Percentiles rank a stretch among this genome's conserved stretches.
These are phyloP conservation scores for Anguilla pacifica DNA, from an alignment of 2,797 vertebrate genomes.

Conservation along the genomic window DNA sequence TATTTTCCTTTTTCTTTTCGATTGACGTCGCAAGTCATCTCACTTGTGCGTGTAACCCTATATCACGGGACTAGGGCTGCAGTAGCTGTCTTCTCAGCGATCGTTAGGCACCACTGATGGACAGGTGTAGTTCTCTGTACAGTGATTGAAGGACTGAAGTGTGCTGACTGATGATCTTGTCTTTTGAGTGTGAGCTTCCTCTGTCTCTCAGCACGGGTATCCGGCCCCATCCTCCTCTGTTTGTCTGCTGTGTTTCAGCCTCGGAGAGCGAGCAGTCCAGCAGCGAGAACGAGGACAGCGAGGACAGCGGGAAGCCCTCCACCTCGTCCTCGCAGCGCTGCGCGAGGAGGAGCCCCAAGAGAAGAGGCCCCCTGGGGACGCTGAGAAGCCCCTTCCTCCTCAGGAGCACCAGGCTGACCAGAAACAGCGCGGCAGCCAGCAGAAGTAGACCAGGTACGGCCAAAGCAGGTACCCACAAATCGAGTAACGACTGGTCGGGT, in stretches of 20 bases:
- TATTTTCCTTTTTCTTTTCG: background rate
- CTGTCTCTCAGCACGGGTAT: no score
- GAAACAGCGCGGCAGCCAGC: constrained; percentile 69
- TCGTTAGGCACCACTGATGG: no score
- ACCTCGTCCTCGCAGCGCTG: constrained; percentile 57
- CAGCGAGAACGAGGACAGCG: constrained; percentile 60
- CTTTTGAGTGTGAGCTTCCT: no score
- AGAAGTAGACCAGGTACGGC: constrained; percentile 59
- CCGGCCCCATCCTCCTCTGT: background rate
- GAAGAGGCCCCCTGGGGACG: no score
- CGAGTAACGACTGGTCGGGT: no score
- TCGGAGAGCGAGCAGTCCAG: constrained; percentile 54
- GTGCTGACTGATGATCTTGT: no score
- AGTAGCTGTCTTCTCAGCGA: no score
- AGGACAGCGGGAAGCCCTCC: constrained; percentile 61
- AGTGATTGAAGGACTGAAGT: no score
- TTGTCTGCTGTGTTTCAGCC: constrained; percentile 37
- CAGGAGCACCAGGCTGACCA: constrained; percentile 70
- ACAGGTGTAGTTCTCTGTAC: no score
- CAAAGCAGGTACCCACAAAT: background rate
- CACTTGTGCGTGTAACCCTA: constrained; percentile 43
- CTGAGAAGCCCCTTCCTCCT: no score
- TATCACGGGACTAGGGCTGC: no score
- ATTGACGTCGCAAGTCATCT: constrained; percentile 39
- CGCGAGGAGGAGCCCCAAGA: constrained; percentile 59